Base-by-base conservation (phyloP, 2,113 vertebrate genomes). In the Cavia aperea region DNA sequence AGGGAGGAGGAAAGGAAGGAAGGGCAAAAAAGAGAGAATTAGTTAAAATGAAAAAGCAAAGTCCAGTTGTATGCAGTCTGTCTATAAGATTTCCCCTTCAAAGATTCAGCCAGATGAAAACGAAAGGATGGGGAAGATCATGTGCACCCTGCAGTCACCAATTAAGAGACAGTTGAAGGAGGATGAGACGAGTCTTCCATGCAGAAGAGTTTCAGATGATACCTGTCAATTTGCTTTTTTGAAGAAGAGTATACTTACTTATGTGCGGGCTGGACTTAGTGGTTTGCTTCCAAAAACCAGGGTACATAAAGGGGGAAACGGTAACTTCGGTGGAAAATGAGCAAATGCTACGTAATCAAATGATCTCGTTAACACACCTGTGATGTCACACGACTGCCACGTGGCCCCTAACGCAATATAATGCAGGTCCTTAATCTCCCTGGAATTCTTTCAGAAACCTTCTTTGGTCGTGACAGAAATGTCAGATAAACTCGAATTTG, bases 401-500 rank as follows among this genome's bases (percentile, higher is more conserved):
- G 2, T 89, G n/a, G 78, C 54, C 54, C 33, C 58, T 46, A 51
- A 68, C 66, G 49, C 9, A 18, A 87, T 4, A 1, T 63, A 15
- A 49, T 85, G 51, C 81, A 19, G 33, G 56, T 92, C 23, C 16
- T 19, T 77, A 19, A 77, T 24, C 0, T 63, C 62, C 86, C 31
- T 70, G 29, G 12, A 77, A 5, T 89, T 84, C 75, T 93, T 91
- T 77, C 33, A 93, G 58, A 95, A 81, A 15, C 56, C 29, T 86
- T 49, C n/a, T 86, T 68, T 91, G 43, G 54, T 92, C 62, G 33
- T 65, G 79, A 29, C 72, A 90, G 70, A 89, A 81, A 62, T 4
- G 33, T 90, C 31, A 77, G 21, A 43, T 72, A 33, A 81, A 86
- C 58, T 60, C 72, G 85, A 33, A 78, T 65, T 73, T 54, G 70